These are phyloP conservation scores for Drosophila formosana DNA, from an alignment of 2,888 invertebrate species.

Conservation along the genomic window DNA sequence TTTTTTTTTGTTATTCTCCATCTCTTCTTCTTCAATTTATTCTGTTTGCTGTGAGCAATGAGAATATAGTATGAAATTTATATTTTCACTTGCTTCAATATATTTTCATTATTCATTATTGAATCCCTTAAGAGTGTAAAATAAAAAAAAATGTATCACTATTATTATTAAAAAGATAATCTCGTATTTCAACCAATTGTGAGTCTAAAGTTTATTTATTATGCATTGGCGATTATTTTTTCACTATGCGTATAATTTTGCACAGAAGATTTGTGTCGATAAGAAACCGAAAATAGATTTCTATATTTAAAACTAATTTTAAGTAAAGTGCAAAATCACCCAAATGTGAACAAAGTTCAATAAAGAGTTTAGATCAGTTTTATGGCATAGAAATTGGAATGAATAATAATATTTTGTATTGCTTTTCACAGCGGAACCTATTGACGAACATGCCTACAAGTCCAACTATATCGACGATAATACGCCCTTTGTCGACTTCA, in stretches of 20 bases:
- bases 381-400: constrained; percentile 8
- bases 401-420: constrained; percentile 5
- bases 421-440: constrained; percentile 66
- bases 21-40: background rate
- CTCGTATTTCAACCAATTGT: background rate
- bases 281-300: constrained; percentile 46
- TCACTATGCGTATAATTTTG: constrained; percentile 19
- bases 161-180: background rate
- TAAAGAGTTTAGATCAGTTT: constrained; percentile 20
- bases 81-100: constrained; percentile 5
- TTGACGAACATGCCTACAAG: constrained; percentile 70
- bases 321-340: constrained; percentile 33
- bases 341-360: constrained; percentile 26
- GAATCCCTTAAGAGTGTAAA: background rate
- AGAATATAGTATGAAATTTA: constrained; percentile 3
- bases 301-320: constrained; percentile 46
- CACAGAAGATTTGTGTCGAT: constrained; percentile 40
- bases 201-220: constrained; percentile 9
- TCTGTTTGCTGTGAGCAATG: constrained; percentile 7
- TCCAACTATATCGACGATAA: constrained; percentile 72
- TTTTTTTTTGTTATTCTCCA: background rate
- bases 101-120: background rate
- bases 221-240: constrained; percentile 24
- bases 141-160: background rate
- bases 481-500: constrained; percentile 75